A percentile compares a stretch with the other conserved stretches of the same genome.
Conservation (phyloP, 2,888 invertebrate species). For the Apodemia mormo region DNA sequence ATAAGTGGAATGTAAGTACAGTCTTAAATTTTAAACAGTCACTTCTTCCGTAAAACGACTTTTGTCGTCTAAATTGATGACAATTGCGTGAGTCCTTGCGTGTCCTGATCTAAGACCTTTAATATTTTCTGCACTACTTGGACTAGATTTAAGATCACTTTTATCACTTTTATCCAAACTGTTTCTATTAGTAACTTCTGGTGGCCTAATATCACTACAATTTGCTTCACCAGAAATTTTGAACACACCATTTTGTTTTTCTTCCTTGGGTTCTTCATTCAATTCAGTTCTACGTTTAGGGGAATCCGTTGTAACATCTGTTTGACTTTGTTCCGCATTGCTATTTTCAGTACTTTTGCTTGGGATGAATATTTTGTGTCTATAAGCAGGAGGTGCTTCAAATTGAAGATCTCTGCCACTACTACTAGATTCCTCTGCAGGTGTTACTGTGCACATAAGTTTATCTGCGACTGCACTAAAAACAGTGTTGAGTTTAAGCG, state of each 20-base stretch:
- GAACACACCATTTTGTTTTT: constrained; percentile 69
- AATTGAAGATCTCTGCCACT: constrained; percentile 74
- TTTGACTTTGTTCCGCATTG: constrained; percentile 67
- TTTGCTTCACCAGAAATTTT: constrained; percentile 74
- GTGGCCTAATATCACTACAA: constrained; percentile 69
- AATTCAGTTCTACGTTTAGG: constrained; percentile 59
- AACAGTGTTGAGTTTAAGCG: constrained; percentile 75
- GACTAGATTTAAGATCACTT: constrained; percentile 64
- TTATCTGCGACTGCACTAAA: constrained; percentile 78
- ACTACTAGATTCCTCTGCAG: constrained; percentile 75
- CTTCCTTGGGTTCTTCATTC: constrained; percentile 58
- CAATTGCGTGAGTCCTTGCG: constrained; percentile 88
- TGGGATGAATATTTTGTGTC: constrained; percentile 76
- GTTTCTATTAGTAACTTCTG: constrained; percentile 61
- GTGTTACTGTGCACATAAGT: constrained; percentile 76
- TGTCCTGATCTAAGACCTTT: constrained; percentile 82
- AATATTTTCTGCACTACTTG: constrained; percentile 63
- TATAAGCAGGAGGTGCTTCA: constrained; percentile 71
- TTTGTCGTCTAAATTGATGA: constrained; percentile 90
- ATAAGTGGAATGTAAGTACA: constrained; percentile 50
- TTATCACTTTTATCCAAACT: constrained; percentile 64
- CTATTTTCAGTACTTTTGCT: constrained; percentile 65
- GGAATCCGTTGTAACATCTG: constrained; percentile 69
- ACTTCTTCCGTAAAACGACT: constrained; percentile 91
- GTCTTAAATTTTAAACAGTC: constrained; percentile 77